Evolutionary conservation across 2,797 vertebrate species (phyloP).

Genomic region (Notolabrus celidotus): DNA sequence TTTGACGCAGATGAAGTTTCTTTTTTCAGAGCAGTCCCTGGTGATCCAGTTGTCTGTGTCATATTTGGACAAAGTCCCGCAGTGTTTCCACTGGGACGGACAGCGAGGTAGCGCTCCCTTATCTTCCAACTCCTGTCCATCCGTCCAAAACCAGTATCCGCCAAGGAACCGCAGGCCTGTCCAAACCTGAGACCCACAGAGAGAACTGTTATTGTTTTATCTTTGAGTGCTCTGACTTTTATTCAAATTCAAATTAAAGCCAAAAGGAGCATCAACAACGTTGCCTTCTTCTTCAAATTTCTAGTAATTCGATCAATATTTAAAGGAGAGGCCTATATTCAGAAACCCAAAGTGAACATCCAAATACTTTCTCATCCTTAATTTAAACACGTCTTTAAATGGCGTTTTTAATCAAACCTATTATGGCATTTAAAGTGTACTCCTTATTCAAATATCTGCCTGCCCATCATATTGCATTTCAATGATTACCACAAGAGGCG

Average conservation of each 20-base stretch:
- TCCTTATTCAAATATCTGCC: no score
- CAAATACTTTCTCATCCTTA: no score
- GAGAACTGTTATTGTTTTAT: neutral
- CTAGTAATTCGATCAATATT: no score
- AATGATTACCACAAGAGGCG: no score
- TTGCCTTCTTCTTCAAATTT: no score
- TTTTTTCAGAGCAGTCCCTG: constrained; percentile 59
- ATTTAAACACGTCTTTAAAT: no score
- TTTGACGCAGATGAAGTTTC: constrained; percentile 56
- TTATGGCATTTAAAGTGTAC: no score
- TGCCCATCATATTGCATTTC: no score
- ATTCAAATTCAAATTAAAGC: neutral
- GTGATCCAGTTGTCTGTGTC: constrained; percentile 4
- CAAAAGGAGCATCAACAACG: no score
- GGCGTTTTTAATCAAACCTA: no score
- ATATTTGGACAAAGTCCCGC: constrained; percentile 50
- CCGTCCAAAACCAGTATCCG: constrained; percentile 53
- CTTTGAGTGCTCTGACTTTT: neutral
- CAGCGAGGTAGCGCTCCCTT: constrained; percentile 20
- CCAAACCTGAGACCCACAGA: constrained; percentile 60
- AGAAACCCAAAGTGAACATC: no score
- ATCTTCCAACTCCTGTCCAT: neutral
- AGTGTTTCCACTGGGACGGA: constrained; percentile 29
- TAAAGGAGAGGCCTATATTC: no score
- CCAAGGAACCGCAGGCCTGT: constrained; percentile 56